These are phyloP conservation scores for Oreochromis mossambicus DNA, from an alignment of 2,797 vertebrate genomes.

Conservation along the genomic window DNA sequence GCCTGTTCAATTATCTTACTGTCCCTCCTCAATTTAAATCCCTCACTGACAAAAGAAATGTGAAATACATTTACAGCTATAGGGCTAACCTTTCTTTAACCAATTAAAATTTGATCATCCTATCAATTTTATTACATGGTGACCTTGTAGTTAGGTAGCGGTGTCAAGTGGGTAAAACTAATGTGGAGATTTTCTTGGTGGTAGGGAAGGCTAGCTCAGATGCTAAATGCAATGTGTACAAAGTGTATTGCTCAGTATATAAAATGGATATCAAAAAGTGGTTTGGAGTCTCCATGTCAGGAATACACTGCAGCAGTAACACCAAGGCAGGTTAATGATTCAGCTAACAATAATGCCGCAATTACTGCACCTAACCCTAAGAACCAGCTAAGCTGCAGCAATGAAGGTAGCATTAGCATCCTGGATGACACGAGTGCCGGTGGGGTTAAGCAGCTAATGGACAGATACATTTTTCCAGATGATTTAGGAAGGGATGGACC, in stretches of 20 bases:
- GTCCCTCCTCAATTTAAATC: background rate
- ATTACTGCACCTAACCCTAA: background rate
- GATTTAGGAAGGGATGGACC: too few species aligned
- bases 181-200: background rate
- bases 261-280: background rate
- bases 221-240: background rate
- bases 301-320: too few species aligned
- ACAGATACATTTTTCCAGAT: too few species aligned
- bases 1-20: background rate
- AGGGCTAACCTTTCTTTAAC: background rate
- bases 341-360: background rate
- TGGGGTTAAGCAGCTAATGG: background rate
- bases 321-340: too few species aligned
- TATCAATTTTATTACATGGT: background rate
- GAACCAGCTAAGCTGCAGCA: too few species aligned
- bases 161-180: background rate
- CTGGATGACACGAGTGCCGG: background rate
- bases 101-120: background rate
- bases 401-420: too few species aligned
- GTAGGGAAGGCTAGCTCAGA: background rate
- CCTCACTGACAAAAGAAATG: background rate
- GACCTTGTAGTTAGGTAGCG: background rate
- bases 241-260: background rate
- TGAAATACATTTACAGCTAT: background rate
- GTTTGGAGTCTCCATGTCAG: background rate